Percentiles rank a stretch among this genome's conserved stretches.
Evolutionary conservation across 2,797 vertebrate species (phyloP).

Genomic region (Ctenopoma kingsleyae): DNA sequence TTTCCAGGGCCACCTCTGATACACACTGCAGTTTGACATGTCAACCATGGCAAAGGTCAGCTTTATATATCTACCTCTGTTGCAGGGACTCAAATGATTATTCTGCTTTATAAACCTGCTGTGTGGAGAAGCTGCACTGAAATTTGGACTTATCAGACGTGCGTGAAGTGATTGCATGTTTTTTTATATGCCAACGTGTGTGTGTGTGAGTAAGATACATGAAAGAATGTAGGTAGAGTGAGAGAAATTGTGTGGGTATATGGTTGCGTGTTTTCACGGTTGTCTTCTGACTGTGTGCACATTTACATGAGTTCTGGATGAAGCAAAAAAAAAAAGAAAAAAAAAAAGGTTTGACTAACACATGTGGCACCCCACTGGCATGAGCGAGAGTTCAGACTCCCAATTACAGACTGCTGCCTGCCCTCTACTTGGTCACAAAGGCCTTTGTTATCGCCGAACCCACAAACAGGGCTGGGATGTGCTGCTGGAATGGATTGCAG

Average conservation of each 20-base stretch:
- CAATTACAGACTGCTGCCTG: conserved; percentile 79
- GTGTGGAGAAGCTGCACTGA: conserved; percentile 20
- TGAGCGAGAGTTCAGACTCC: conserved; percentile 73
- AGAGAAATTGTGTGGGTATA: conserved; percentile 22
- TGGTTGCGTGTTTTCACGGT: conserved; percentile 9
- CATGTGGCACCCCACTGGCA: conserved; percentile 69
- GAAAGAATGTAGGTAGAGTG: conserved; percentile 31
- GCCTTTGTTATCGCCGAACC: conserved; percentile 80
- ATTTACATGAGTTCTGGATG: conserved; percentile 59
- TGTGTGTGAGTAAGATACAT: conserved; percentile 27
- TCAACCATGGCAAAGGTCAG: conserved; percentile 79
- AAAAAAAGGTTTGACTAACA: conserved; percentile 60
- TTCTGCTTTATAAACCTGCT: conserved; percentile 56
- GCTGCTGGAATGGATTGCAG: conserved; percentile 73
- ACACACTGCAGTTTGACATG: conserved; percentile 62
- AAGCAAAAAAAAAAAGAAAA: conserved; percentile 31
- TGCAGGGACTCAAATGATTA: conserved; percentile 72
- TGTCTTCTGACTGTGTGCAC: conserved; percentile 35
- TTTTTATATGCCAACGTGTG: conserved; percentile 14
- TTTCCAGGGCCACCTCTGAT: conserved; percentile 72
- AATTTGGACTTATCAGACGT: conserved; percentile 52
- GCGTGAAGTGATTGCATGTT: conserved; percentile 47
- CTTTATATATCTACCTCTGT: conserved; percentile 78
- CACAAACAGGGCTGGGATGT: conserved; percentile 75
- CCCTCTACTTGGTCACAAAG: conserved; percentile 76